Percentiles rank a stretch among this genome's conserved stretches.
Conservation (phyloP, 1,140 invertebrate species). For the Diorhabda elongata region DNA sequence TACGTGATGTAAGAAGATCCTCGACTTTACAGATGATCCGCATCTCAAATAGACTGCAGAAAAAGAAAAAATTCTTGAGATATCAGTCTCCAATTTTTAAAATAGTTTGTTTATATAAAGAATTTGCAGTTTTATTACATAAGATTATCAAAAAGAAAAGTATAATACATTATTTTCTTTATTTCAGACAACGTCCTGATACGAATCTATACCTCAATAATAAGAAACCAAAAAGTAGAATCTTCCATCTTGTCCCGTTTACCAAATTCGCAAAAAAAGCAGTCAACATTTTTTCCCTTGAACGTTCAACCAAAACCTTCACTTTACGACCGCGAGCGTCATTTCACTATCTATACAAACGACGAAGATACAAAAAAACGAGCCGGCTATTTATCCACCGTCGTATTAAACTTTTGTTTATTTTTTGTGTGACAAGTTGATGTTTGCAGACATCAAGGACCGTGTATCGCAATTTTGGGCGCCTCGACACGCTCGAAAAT, state of each 20-base stretch:
- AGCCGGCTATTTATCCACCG: slow-evolving; percentile 12
- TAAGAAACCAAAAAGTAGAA: not conserved
- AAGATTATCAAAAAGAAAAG: too few species aligned
- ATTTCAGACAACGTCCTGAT: not conserved
- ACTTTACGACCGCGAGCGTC: not conserved
- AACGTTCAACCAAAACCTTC: not conserved
- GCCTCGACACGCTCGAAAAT: slow-evolving; percentile 32
- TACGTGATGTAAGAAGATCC: too few species aligned
- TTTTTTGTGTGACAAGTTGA: slow-evolving; percentile 36
- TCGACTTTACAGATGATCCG: too few species aligned
- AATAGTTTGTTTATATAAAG: too few species aligned
- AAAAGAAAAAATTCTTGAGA: too few species aligned
- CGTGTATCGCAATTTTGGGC: slow-evolving; percentile 43
- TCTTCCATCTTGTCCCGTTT: not conserved
- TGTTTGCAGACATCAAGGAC: slow-evolving; percentile 37
- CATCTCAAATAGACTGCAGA: too few species aligned
- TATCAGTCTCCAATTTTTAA: too few species aligned
- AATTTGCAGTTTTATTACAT: too few species aligned
- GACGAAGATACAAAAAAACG: slow-evolving; percentile 7
- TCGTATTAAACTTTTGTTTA: slow-evolving; percentile 38
- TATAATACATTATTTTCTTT: too few species aligned
- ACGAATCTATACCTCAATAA: not conserved
- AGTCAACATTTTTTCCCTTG: not conserved
- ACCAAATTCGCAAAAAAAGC: not conserved
- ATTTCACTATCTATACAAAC: not conserved